Conservation (phyloP, 2,888 invertebrate genomes). For the Idaea dimidiata region DNA sequence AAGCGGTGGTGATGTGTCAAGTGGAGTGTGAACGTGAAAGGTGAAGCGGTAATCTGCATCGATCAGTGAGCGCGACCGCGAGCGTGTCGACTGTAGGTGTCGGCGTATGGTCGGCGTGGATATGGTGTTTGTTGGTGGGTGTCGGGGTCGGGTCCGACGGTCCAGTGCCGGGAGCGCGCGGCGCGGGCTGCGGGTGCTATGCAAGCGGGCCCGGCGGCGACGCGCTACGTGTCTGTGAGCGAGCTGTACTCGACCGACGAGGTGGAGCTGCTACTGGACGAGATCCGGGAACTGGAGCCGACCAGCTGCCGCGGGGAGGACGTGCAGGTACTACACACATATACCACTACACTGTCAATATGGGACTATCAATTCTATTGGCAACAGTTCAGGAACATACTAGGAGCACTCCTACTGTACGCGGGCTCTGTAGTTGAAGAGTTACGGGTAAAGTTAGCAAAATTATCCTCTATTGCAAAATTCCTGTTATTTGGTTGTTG, state of each 20-base stretch:
- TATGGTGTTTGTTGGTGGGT: constrained; percentile 15
- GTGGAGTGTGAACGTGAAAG: constrained; percentile 6
- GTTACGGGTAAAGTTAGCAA: too few relatives aligned
- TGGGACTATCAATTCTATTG: too few relatives aligned
- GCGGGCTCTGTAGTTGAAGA: too few relatives aligned
- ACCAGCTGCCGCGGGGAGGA: constrained; percentile 76
- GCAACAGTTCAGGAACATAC: too few relatives aligned
- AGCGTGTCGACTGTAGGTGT: too few relatives aligned
- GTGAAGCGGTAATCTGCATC: too few relatives aligned
- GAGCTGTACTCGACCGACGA: constrained; percentile 79
- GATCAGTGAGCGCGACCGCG: too few relatives aligned
- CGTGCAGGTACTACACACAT: constrained; percentile 72
- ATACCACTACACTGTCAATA: too few relatives aligned
- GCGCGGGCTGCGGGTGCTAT: constrained; percentile 60
- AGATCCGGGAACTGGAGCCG: constrained; percentile 78
- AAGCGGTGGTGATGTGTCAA: neutral
- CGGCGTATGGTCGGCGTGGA: too few relatives aligned
- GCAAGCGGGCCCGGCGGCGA: constrained; percentile 77
- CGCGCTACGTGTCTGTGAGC: constrained; percentile 79
- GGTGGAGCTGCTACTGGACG: constrained; percentile 79
- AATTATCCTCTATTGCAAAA: too few relatives aligned
- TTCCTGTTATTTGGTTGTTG: too few relatives aligned
- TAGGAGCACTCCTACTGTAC: too few relatives aligned
- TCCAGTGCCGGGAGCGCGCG: neutral
- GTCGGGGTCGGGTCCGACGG: neutral